These are phyloP conservation scores for Eristalinus sepulchralis DNA, from an alignment of 2,888 invertebrate genomes.

Conservation along the genomic window DNA sequence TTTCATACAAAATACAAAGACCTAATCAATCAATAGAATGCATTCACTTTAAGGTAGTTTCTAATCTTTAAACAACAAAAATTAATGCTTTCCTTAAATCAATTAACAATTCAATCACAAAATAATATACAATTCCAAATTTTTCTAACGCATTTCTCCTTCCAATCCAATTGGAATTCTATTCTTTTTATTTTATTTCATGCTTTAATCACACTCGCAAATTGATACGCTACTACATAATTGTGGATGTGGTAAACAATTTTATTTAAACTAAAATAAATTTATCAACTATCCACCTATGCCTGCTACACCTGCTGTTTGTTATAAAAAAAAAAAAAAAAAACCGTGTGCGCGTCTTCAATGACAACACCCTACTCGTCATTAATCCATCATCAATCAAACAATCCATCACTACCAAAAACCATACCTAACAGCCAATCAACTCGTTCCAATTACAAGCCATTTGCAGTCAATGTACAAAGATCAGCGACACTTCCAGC, in stretches of 20 bases:
- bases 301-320: constrained; percentile 32
- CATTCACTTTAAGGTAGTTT: constrained; percentile 27
- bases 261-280: constrained; percentile 42
- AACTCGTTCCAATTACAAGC: constrained; percentile 81
- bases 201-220: constrained; percentile 62
- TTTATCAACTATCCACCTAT: constrained; percentile 59
- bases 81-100: constrained; percentile 1
- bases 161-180: constrained; percentile 42
- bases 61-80: neutral
- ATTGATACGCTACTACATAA: constrained; percentile 44
- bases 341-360: constrained; percentile 18
- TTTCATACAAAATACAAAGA: neutral
- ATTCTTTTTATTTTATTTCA: constrained; percentile 58
- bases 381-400: constrained; percentile 40
- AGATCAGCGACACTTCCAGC: constrained; percentile 94
- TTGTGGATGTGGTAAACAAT: constrained; percentile 63
- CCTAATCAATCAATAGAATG: neutral
- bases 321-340: neutral
- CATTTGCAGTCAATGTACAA: constrained; percentile 84
- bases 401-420: constrained; percentile 18
- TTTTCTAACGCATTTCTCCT: constrained; percentile 17
- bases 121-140: neutral
- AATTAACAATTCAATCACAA: neutral
- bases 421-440: constrained; percentile 78
- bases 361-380: constrained; percentile 36